These are phyloP conservation scores for Pheucticus melanocephalus DNA, from an alignment of 2,113 vertebrate genomes.

Conservation along the genomic window DNA sequence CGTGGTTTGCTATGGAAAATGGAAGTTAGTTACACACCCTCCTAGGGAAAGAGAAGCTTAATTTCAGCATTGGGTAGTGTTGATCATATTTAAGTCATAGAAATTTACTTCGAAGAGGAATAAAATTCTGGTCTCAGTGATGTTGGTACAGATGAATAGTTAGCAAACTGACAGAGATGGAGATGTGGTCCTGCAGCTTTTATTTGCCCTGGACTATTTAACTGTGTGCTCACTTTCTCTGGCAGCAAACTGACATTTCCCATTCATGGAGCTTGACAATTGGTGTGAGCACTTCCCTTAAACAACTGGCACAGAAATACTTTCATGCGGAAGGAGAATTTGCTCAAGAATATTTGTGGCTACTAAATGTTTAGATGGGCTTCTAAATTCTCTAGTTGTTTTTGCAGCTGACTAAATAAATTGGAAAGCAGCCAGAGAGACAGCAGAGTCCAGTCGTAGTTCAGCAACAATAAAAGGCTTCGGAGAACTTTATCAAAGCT, in stretches of 20 bases:
- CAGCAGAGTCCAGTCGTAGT: conserved; percentile 51
- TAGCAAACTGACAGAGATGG: neutral
- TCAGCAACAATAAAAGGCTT: conserved; percentile 67
- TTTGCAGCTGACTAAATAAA: conserved; percentile 51
- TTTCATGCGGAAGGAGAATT: neutral
- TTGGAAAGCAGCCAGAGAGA: conserved; percentile 41
- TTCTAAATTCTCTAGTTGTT: conserved; percentile 16
- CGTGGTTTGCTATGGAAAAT: conserved; percentile 36
- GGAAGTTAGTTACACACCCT: neutral
- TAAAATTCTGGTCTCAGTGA: neutral
- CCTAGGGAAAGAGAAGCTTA: neutral
- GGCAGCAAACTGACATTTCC: neutral
- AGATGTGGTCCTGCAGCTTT: neutral
- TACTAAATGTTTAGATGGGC: neutral
- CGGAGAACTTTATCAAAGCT: conserved; percentile 69
- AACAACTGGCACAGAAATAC: neutral
- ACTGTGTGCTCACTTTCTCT: neutral
- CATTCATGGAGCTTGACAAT: neutral
- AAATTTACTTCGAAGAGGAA: neutral
- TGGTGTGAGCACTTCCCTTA: neutral
- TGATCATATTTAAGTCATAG: neutral
- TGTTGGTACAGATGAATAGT: neutral
- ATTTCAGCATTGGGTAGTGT: neutral
- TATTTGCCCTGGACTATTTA: neutral
- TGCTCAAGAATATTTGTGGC: neutral